Evolutionary conservation across 2,797 vertebrate genomes (phyloP), one percentile per base, ranked within the genome.

Genomic region (Darevskia mixta): DNA sequence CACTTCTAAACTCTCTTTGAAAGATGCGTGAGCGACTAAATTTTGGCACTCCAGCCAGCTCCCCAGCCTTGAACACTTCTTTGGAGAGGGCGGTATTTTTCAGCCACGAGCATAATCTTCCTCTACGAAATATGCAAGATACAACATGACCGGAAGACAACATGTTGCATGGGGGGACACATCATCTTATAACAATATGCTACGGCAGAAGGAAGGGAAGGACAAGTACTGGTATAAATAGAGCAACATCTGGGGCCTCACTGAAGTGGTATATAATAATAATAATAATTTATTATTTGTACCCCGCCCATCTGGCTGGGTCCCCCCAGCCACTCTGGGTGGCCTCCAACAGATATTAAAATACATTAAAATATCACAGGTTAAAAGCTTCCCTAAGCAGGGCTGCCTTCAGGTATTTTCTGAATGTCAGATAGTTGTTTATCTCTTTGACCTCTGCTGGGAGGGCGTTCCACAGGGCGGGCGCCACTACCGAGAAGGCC

Each of bases 181-280:
- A n/a, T n/a, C 85, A 93, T 95, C 92, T 93, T 2, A 1, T 93
- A 93, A 93, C 92, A 93, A 94, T 81, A 75, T 91, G 93, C 93
- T 92, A 96, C 92, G 87, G 86, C 86, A 92, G 69, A 87, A 89
- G 61, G 35, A 86, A 69, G 29, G 89, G 92, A 92, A 92, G 88
- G 90, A 87, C 82, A 91, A 91, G 45, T 17, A 77, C 17, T 5
- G 27, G 64, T 82, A 82, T 82, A 82, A 78, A 67, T 29, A 79
- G 41, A 43, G n/a, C n/a, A 49, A 79, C 35, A 76, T 64, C 38
- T 85, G 72, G 49, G 38, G 55, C 49, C 49, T 76, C 32, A 10
- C 0, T n/a, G 55, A 43, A 15, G 25, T 13, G 13, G 11, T n/a
- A 35, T 35, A 35, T 35, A 35, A 35, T 35, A 35, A 35, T 35